A percentile compares a stretch with the other conserved stretches of the same genome.
Conservation (phyloP, 2,797 vertebrate genomes). For the Zenarchopterus dispar region DNA sequence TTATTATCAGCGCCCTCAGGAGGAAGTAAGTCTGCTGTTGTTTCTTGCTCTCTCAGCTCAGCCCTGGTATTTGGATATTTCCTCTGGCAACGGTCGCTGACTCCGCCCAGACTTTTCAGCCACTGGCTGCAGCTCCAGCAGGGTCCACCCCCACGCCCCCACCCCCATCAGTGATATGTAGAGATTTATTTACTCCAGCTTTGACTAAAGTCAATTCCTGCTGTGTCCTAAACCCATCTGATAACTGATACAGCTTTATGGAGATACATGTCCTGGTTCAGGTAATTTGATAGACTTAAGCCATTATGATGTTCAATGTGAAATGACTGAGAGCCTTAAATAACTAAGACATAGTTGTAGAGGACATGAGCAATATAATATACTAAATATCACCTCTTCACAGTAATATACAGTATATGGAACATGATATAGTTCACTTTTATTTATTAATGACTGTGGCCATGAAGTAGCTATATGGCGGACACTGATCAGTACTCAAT, state of each 20-base stretch:
- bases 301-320: background rate
- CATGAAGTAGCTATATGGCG: background rate
- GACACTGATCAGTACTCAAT: background rate
- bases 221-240: background rate
- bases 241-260: no score
- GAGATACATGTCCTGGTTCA: no score
- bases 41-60: conserved; percentile 2
- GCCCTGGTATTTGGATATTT: conserved; percentile 51
- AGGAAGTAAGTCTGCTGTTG: background rate
- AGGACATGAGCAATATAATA: no score
- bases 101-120: conserved; percentile 58
- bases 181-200: conserved; percentile 1
- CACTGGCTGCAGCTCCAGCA: conserved; percentile 47
- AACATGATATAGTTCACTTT: no score
- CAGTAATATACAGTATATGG: no score
- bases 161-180: background rate
- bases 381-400: no score
- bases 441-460: background rate
- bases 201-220: conserved; percentile 1
- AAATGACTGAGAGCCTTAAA: background rate
- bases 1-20: background rate
- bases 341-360: no score
- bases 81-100: conserved; percentile 53
- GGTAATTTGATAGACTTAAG: no score
- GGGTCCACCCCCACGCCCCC: conserved; percentile 51